These are phyloP conservation scores for Poecilia picta DNA, from an alignment of 2,797 vertebrate genomes.

Conservation along the genomic window DNA sequence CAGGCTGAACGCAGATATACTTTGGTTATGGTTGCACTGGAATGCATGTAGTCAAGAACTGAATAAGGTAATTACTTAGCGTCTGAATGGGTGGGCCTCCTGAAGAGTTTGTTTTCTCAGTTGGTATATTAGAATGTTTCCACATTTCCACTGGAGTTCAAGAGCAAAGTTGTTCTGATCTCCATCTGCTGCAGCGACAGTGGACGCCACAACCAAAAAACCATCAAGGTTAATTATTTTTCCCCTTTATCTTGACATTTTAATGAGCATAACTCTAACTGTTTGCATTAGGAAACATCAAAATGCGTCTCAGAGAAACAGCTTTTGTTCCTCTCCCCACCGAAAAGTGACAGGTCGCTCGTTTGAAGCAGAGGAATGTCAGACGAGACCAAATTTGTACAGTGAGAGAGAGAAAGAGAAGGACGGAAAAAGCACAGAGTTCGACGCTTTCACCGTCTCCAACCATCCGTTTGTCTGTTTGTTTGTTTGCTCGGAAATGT, in stretches of 20 bases:
- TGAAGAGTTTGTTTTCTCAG: slow-evolving; percentile 42
- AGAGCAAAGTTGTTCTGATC: slow-evolving; percentile 20
- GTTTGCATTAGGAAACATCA: slow-evolving; percentile 8
- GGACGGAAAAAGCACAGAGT: neutral
- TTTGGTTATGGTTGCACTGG: slow-evolving; percentile 64
- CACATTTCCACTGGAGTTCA: slow-evolving; percentile 18
- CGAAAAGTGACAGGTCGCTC: slow-evolving; percentile 72
- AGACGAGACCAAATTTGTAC: slow-evolving; percentile 37
- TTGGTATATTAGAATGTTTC: slow-evolving; percentile 25
- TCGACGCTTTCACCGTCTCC: neutral
- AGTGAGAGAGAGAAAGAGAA: slow-evolving; percentile 24
- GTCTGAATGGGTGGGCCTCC: slow-evolving; percentile 64
- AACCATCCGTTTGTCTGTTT: neutral
- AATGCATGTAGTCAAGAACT: slow-evolving; percentile 49
- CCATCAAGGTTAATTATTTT: neutral
- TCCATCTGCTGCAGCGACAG: slow-evolving; percentile 3
- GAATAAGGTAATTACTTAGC: slow-evolving; percentile 52
- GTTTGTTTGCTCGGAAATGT: slow-evolving; percentile 2
- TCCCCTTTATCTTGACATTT: neutral
- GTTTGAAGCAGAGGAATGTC: slow-evolving; percentile 57
- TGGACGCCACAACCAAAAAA: neutral
- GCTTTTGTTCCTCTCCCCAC: slow-evolving; percentile 42
- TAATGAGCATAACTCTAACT: neutral
- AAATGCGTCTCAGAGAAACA: slow-evolving; percentile 26
- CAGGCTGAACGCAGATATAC: slow-evolving; percentile 64